Evolutionary conservation across 2,113 vertebrate species (phyloP).

Genomic region (Macaca mulatta): DNA sequence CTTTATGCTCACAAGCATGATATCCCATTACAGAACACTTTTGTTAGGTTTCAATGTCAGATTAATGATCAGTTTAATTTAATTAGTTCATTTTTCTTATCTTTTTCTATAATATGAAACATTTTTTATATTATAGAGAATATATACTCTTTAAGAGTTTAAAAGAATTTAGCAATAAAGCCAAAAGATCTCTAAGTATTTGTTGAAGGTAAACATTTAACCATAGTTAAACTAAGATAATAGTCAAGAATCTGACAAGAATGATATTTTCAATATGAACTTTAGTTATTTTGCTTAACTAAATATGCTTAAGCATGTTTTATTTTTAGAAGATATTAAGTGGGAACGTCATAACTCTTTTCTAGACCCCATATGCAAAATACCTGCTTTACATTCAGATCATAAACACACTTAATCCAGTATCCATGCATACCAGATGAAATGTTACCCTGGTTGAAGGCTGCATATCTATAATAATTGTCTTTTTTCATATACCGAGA

Average conservation of each 20-base stretch:
- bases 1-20: background rate
- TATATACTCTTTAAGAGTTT: background rate
- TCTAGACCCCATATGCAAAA: background rate
- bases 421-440: background rate
- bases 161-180: background rate
- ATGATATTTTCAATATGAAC: background rate
- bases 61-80: background rate
- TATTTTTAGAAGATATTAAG: background rate
- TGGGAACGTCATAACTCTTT: background rate
- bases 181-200: background rate
- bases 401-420: background rate
- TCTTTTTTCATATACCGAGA: background rate
- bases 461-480: background rate
- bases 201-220: background rate
- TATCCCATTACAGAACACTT: background rate
- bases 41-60: background rate
- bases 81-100: background rate
- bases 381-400: background rate
- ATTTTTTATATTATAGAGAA: background rate
- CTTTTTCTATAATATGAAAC: background rate
- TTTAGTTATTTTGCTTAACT: background rate
- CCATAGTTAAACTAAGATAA: background rate
- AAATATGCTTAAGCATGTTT: background rate
- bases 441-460: background rate
- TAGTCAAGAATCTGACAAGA: background rate